These are phyloP conservation scores for Solea senegalensis DNA, from an alignment of 2,113 vertebrate species.

Conservation along the genomic window DNA sequence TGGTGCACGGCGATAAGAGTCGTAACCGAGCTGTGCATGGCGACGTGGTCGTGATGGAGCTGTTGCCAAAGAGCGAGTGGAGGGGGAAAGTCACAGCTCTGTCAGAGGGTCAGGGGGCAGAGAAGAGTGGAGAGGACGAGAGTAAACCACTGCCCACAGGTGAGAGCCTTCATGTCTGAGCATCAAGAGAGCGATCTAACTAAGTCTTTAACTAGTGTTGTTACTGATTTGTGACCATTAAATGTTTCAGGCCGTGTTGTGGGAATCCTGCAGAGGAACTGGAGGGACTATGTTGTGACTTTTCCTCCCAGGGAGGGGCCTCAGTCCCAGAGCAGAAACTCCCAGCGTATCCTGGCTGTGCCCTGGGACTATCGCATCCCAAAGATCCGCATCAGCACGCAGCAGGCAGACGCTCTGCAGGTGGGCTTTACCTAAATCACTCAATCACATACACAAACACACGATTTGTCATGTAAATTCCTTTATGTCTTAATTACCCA, in stretches of 20 bases:
- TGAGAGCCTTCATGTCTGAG: conserved; percentile 43
- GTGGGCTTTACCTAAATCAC: conserved; percentile 62
- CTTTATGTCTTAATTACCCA: conserved; percentile 50
- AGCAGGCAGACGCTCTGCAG: conserved; percentile 92
- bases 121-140: conserved; percentile 81
- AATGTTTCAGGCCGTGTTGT: conserved; percentile 85
- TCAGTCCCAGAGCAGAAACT: conserved; percentile 86
- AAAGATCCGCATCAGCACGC: conserved; percentile 94
- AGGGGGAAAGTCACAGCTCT: conserved; percentile 86
- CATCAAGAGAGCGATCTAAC: too few relatives aligned
- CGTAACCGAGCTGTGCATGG: conserved; percentile 92
- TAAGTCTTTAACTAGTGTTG: too few relatives aligned
- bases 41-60: conserved; percentile 88
- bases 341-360: conserved; percentile 88
- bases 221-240: background rate
- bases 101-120: conserved; percentile 85
- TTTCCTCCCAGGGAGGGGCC: conserved; percentile 90
- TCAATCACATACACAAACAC: background rate
- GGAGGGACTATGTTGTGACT: conserved; percentile 96
- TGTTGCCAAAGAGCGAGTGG: conserved; percentile 89
- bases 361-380: conserved; percentile 96
- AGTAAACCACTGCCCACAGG: conserved; percentile 91
- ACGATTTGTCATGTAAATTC: background rate
- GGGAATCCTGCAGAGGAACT: conserved; percentile 93
- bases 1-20: conserved; percentile 86